Conservation (phyloP, 2,797 vertebrate genomes). For the Acanthurus lineatus region DNA sequence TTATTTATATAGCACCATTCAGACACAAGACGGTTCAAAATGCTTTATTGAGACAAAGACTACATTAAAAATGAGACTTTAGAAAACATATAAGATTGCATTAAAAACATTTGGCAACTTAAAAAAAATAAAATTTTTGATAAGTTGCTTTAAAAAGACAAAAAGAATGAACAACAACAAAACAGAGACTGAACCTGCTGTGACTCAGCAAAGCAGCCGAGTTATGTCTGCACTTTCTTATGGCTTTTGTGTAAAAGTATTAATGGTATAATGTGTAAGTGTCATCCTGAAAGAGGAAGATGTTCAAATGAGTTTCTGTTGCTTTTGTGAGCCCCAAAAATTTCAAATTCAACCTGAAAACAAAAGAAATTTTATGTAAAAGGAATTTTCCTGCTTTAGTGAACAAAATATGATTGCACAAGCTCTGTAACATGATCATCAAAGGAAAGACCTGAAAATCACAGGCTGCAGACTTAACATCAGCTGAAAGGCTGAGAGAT, state of each 20-base stretch:
- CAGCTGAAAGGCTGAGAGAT: not conserved
- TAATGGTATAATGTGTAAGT: not conserved
- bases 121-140: no score
- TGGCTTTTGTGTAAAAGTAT: not conserved
- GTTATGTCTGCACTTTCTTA: not conserved
- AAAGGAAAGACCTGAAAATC: conserved; percentile 34
- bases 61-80: no score
- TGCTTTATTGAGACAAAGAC: no score
- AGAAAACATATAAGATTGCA: no score
- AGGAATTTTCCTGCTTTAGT: not conserved
- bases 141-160: not conserved
- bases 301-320: not conserved
- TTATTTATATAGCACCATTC: no score
- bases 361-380: not conserved
- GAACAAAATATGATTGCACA: not conserved
- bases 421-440: conserved; percentile 7
- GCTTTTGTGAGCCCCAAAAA: not conserved
- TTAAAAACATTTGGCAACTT: no score
- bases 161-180: not conserved
- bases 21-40: no score
- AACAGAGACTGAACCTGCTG: conserved; percentile 3
- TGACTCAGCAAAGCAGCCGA: not conserved
- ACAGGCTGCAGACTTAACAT: conserved; percentile 9
- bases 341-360: not conserved
- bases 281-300: not conserved